Percentiles rank a stretch among this genome's conserved stretches.
Conservation (phyloP, 2,113 vertebrate genomes). For the Boleophthalmus pectinirostris region DNA sequence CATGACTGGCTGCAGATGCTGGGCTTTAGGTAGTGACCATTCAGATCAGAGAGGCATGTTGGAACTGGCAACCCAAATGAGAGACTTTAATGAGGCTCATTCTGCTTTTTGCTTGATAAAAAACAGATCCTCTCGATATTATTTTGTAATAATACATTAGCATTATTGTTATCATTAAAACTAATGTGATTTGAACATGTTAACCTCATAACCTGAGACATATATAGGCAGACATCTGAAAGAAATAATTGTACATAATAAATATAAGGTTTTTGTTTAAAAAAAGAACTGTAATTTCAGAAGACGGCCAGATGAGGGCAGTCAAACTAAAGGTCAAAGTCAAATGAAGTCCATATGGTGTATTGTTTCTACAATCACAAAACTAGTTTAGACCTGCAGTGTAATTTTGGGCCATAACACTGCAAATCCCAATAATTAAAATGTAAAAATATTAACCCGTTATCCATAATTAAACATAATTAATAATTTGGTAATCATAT, state of each 20-base stretch:
- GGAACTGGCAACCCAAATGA: not conserved
- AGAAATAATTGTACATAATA: not conserved
- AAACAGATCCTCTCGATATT: too few species aligned
- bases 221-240: not conserved
- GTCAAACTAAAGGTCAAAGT: conserved; percentile 49
- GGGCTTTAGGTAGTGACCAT: not conserved
- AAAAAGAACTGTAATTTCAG: conserved; percentile 28
- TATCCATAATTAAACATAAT: not conserved
- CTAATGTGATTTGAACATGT: not conserved
- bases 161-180: not conserved
- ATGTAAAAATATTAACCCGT: not conserved
- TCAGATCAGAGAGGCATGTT: not conserved
- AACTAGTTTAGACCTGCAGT: not conserved
- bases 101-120: not conserved
- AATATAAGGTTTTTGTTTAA: not conserved
- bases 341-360: not conserved
- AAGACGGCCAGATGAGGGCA: conserved; percentile 50
- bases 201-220: not conserved
- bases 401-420: not conserved
- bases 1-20: not conserved
- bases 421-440: not conserved
- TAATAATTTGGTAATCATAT: too few species aligned
- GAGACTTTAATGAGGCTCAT: too few species aligned
- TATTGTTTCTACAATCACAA: not conserved
- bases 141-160: too few species aligned